phyloP scores from a whole-genome alignment of 1,140 invertebrate species.

The Sinella curviseta region DNA sequence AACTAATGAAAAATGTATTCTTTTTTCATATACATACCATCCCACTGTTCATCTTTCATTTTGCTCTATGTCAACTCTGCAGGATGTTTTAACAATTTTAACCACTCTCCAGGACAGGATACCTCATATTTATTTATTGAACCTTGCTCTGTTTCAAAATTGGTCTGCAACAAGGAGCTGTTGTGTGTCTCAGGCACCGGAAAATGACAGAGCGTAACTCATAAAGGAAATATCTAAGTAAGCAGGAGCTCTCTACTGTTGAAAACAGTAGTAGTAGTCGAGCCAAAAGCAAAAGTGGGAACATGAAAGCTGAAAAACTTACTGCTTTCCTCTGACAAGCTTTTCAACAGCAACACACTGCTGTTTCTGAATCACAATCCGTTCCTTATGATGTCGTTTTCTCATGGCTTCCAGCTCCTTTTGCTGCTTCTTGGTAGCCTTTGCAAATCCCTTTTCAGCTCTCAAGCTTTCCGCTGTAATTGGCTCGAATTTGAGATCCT shows the following conservation, averaged over 20 bases:
- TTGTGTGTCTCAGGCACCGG: too few species aligned
- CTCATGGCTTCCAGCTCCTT: slow-evolving; percentile 90
- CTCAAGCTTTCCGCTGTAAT: slow-evolving; percentile 87
- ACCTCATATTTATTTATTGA: too few species aligned
- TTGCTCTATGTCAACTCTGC: too few species aligned
- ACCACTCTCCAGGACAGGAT: too few species aligned
- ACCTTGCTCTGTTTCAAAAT: too few species aligned
- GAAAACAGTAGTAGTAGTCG: too few species aligned
- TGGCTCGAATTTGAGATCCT: slow-evolving; percentile 80
- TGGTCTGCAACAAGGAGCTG: too few species aligned
- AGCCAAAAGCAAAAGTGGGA: background rate
- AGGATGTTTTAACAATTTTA: too few species aligned
- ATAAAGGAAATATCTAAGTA: too few species aligned
- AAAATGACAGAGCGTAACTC: too few species aligned
- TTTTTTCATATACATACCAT: background rate
- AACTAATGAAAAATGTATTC: slow-evolving; percentile 21
- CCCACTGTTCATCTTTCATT: background rate
- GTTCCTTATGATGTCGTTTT: slow-evolving; percentile 93
- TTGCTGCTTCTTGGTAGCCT: slow-evolving; percentile 92
- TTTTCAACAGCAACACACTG: slow-evolving; percentile 95
- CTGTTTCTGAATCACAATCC: slow-evolving; percentile 83
- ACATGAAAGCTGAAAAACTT: slow-evolving; percentile 53
- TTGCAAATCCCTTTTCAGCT: slow-evolving; percentile 89
- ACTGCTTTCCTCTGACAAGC: slow-evolving; percentile 89
- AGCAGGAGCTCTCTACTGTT: too few species aligned